Conservation (phyloP, 2,888 invertebrate genomes). For the Leucoma salicis region DNA sequence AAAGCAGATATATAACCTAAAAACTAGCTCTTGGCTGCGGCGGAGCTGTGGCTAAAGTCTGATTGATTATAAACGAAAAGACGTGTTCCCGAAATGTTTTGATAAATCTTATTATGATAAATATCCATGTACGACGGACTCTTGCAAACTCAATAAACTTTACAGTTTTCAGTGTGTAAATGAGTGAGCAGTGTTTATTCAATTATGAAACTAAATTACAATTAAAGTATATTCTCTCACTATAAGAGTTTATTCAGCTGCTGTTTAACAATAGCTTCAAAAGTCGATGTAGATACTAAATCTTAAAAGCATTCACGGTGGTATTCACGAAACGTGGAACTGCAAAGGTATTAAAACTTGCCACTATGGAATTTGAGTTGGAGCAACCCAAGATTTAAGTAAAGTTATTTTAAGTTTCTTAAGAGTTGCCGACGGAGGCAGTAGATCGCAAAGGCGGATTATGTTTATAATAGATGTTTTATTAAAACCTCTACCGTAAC, state of each 20-base stretch:
- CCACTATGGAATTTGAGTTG: constrained; percentile 52
- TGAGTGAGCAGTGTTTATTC: too few relatives aligned
- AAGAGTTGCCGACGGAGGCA: constrained; percentile 19
- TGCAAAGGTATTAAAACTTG: constrained; percentile 56
- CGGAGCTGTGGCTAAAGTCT: too few relatives aligned
- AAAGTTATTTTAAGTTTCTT: constrained; percentile 40
- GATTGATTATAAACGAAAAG: too few relatives aligned
- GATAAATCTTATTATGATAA: too few relatives aligned
- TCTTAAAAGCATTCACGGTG: constrained; percentile 39
- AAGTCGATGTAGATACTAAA: constrained; percentile 38
- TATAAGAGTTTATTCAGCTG: constrained; percentile 36
- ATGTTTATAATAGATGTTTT: constrained; percentile 1
- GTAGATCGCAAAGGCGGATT: constrained; percentile 31
- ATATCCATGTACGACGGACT: too few relatives aligned
- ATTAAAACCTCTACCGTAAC: not conserved
- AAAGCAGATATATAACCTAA: too few relatives aligned
- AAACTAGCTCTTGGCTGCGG: too few relatives aligned
- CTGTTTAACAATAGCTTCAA: constrained; percentile 37
- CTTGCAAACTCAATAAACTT: too few relatives aligned
- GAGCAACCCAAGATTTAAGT: constrained; percentile 42
- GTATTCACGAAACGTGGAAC: constrained; percentile 37
- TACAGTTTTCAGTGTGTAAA: too few relatives aligned
- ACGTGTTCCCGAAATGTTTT: too few relatives aligned
- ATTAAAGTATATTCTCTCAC: constrained; percentile 11
- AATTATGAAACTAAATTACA: too few relatives aligned